Evolutionary conservation across 2,797 vertebrate genomes (phyloP).

Genomic region (Dipus sagitta): DNA sequence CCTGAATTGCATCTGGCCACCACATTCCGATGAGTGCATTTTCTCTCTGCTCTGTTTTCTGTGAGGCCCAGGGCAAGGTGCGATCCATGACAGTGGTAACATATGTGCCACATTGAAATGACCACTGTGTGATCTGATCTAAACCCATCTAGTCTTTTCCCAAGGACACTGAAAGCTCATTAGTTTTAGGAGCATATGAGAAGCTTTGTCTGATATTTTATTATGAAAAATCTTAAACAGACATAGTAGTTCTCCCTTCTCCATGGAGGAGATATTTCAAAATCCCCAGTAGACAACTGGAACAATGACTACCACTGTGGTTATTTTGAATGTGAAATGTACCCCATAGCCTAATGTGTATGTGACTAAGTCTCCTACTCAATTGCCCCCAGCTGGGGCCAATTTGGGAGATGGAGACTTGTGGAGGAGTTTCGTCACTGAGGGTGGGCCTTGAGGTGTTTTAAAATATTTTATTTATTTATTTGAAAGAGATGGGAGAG

Average conservation of each 20-base stretch:
- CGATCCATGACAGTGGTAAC: background rate
- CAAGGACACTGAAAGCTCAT: background rate
- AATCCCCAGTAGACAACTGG: background rate
- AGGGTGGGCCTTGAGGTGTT: too few species aligned
- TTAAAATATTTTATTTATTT: too few species aligned
- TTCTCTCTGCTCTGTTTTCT: too few species aligned
- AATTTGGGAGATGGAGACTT: too few species aligned
- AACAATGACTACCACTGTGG: background rate
- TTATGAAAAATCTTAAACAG: background rate
- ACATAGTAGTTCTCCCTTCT: background rate
- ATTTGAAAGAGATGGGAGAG: too few species aligned
- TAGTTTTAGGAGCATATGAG: background rate
- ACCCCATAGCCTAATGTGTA: too few species aligned
- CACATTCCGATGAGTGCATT: background rate
- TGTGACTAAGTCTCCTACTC: too few species aligned
- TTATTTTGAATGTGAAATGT: too few species aligned
- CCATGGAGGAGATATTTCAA: background rate
- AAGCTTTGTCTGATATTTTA: background rate
- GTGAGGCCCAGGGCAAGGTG: background rate
- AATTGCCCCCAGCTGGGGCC: too few species aligned
- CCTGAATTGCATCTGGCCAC: background rate
- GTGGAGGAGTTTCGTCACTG: too few species aligned
- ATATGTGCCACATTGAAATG: background rate
- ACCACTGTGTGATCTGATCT: background rate
- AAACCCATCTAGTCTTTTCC: background rate